Percentiles rank a stretch among this genome's conserved stretches.
phyloP scores from a whole-genome alignment of 1,140 invertebrate genomes.

The Colletes gigas region DNA sequence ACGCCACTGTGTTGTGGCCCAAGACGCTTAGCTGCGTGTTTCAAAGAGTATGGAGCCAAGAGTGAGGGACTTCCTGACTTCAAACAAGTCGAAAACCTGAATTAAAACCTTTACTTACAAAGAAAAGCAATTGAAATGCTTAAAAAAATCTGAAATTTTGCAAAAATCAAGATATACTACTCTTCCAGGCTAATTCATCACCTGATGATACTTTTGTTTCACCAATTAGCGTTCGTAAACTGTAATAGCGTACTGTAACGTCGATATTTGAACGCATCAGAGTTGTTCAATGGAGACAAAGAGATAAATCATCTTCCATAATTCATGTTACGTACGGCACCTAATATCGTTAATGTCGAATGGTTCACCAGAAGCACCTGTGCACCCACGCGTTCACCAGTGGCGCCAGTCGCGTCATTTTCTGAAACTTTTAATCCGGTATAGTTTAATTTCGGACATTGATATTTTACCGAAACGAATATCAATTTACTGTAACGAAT shows the following conservation, averaged over 20 bases:
- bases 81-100: no score
- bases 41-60: no score
- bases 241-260: not conserved
- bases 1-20: no score
- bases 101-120: no score
- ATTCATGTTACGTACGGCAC: constrained; percentile 41
- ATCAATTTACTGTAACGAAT: not conserved
- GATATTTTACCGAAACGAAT: not conserved
- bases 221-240: constrained; percentile 11
- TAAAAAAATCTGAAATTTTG: no score
- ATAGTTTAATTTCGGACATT: not conserved
- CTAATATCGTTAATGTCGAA: constrained; percentile 56
- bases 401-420: not conserved
- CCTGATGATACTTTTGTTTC: not conserved
- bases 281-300: not conserved
- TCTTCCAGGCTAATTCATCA: not conserved
- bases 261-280: constrained; percentile 1
- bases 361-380: constrained; percentile 30
- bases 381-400: not conserved
- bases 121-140: no score
- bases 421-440: not conserved
- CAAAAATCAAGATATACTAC: no score
- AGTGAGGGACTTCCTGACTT: no score
- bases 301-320: constrained; percentile 39
- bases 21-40: no score